Conservation (phyloP, 2,888 invertebrate species). For the Agriotes lineatus region DNA sequence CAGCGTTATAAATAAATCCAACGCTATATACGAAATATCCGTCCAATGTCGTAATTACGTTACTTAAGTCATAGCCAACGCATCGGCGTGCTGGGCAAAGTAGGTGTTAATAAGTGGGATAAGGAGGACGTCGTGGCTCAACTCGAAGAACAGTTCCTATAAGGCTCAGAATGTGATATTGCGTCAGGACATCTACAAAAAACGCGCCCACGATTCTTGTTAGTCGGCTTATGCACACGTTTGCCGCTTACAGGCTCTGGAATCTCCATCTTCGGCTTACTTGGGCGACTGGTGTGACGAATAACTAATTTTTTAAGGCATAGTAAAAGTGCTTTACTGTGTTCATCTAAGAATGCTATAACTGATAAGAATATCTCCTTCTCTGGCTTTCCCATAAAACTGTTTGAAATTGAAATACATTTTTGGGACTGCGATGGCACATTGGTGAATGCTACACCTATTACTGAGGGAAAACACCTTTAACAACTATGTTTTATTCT, state of each 20-base stretch:
- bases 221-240: neutral
- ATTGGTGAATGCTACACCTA: no score
- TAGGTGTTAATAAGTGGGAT: slow-evolving; percentile 20
- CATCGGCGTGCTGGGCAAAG: neutral
- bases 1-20: neutral
- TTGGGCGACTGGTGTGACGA: no score
- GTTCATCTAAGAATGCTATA: no score
- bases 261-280: no score
- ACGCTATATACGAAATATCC: neutral
- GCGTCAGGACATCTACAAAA: neutral
- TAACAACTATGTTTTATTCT: no score
- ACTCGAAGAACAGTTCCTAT: slow-evolving; percentile 1
- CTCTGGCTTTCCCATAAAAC: no score
- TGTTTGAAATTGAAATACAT: no score
- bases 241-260: neutral
- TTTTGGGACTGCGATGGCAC: no score
- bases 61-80: slow-evolving; percentile 3
- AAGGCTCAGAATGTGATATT: slow-evolving; percentile 5
- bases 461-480: no score
- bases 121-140: slow-evolving; percentile 15
- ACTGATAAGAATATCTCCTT: no score
- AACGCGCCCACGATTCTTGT: neutral
- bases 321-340: no score
- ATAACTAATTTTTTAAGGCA: no score
- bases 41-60: neutral